Conservation (phyloP, 2,888 invertebrate genomes). For the Salpingus planirostris region DNA sequence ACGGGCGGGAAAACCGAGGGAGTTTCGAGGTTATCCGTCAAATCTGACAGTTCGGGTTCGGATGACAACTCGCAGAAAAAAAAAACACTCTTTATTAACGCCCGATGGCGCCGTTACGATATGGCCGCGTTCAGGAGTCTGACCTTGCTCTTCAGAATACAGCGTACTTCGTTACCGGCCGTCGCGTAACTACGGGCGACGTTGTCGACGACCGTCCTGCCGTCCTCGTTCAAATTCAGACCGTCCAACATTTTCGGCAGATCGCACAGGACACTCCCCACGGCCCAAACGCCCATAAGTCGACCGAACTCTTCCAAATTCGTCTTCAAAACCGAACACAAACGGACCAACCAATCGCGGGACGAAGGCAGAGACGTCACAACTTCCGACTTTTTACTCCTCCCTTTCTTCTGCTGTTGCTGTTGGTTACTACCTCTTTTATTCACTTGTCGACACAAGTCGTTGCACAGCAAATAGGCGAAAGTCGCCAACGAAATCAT, state of each 20-base stretch:
- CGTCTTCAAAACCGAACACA: conserved; percentile 21
- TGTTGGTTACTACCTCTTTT: too few relatives aligned
- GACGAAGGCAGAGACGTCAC: conserved; percentile 32
- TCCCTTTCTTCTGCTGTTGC: conserved; percentile 46
- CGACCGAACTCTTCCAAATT: conserved; percentile 40
- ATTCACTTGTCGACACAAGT: too few relatives aligned
- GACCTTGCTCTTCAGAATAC: conserved; percentile 47
- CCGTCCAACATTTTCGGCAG: conserved; percentile 40
- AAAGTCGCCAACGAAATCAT: conserved; percentile 50
- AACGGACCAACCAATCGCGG: conserved; percentile 21
- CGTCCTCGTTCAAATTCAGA: conserved; percentile 37
- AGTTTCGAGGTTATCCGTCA: too few relatives aligned
- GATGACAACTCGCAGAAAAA: too few relatives aligned
- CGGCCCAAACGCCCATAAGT: conserved; percentile 43
- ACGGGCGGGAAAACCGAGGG: too few relatives aligned
- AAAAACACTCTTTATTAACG: too few relatives aligned
- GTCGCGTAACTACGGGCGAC: conserved; percentile 45
- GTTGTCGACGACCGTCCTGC: conserved; percentile 42
- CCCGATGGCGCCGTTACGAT: too few relatives aligned
- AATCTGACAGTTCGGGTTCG: too few relatives aligned
- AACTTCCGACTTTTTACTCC: conserved; percentile 54
- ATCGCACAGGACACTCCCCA: conserved; percentile 32
- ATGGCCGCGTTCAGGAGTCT: conserved; percentile 36
- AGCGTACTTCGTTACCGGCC: conserved; percentile 46
- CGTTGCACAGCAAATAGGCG: conserved; percentile 49